phyloP scores from a whole-genome alignment of 2,797 vertebrate genomes.

The Lacerta viridis region DNA sequence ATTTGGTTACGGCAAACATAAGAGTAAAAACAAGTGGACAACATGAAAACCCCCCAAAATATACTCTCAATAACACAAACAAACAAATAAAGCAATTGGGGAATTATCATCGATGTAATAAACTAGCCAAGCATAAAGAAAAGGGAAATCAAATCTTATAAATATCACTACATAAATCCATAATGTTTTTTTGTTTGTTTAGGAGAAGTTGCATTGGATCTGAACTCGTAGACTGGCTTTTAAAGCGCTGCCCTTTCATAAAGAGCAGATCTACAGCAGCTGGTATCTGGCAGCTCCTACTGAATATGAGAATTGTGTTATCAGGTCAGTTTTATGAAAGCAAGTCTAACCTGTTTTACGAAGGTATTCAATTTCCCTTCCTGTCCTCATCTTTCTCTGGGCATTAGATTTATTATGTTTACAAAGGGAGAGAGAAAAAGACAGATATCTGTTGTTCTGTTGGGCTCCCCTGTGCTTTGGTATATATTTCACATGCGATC shows the following conservation, averaged over 20 bases:
- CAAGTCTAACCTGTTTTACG: not conserved
- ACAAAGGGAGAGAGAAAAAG: not conserved
- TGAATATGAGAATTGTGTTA: conserved; percentile 95
- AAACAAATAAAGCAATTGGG: too few relatives aligned
- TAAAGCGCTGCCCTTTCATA: conserved; percentile 93
- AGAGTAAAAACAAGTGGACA: too few relatives aligned
- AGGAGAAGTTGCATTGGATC: conserved; percentile 96
- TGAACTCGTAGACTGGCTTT: conserved; percentile 96
- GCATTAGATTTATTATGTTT: not conserved
- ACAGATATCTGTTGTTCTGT: not conserved
- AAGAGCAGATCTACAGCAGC: conserved; percentile 90
- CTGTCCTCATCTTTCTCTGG: not conserved
- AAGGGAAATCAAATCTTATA: too few relatives aligned
- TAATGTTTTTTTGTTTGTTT: conserved; percentile 47
- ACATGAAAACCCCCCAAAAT: too few relatives aligned
- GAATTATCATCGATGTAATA: too few relatives aligned
- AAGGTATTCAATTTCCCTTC: conserved; percentile 30
- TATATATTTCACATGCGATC: conserved; percentile 25
- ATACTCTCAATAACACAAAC: too few relatives aligned
- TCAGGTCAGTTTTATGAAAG: conserved; percentile 85
- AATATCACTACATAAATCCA: too few relatives aligned
- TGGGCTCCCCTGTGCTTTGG: not conserved
- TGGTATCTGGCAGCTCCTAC: conserved; percentile 95
- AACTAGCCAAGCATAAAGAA: too few relatives aligned
- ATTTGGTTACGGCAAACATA: too few relatives aligned